Base-by-base conservation (phyloP, 2,797 vertebrate genomes). In the Hoplostethus mediterraneus region DNA sequence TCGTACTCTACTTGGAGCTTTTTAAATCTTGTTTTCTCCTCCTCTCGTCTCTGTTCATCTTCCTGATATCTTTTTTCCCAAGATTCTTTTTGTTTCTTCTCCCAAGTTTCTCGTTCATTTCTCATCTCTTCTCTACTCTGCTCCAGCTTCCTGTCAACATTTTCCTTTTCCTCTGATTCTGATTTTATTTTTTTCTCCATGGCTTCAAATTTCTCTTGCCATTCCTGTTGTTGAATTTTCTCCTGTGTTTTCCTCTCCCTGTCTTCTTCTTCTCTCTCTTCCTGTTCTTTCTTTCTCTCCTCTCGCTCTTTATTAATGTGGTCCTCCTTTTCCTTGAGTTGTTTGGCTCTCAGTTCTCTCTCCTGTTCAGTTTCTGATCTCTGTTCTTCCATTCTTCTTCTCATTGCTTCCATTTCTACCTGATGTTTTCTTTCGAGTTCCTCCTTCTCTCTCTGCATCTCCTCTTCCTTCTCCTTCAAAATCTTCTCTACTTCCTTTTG, bases 271-370 rank as follows among this genome's bases (percentile, higher is more conserved):
- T 59, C 52, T 63, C 47, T 78, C 11, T 53, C 25, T 47, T 73
- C 47, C 16, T 0, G 57, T 69, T 64, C 48, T 48, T 8, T 67
- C n/a, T 48, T 71, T 3, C 5, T 62, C 33, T 62, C 49, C 21
- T 75, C 40, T 1, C 61, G 13, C 4, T 85, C 71, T 13, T 61
- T 51, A 0, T 59, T 14, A 7, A 73, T 61, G 2, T 2, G 0
- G 3, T 86, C 72, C 33, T 47, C 40, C 25, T 69, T 65, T 21
- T 83, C 75, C 21, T 74, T 14, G 0, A 80, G 6, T 1, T 73
- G 61, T 51, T 72, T 60, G 11, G 11, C 55, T 72, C 9, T 71
- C 45, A 13, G 55, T 33, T 13, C 54, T 63, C 12, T 64, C 17
- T 74, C 67, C 0, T 5, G 0, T 59, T 33, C 16, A 12, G 10